Evolutionary conservation across 1,140 invertebrate species (phyloP), one percentile per base, ranked within the genome.

Genomic region (Papilio aristodemus): DNA sequence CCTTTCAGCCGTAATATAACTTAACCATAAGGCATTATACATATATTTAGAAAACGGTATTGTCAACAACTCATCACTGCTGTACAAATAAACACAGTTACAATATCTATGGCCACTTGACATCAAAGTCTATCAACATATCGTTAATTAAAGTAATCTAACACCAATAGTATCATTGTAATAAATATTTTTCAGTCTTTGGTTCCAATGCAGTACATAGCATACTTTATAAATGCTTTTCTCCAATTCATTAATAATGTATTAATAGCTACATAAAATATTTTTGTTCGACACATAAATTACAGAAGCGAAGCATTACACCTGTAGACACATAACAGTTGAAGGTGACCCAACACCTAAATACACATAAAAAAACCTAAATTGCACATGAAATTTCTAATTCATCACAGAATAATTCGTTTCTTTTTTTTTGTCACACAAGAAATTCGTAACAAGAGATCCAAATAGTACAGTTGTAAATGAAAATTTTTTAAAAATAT

Each of bases 121-220:
- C 73, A 72, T 60, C 67, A 74, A 50, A 68, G 72, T 74, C 66
- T 72, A 74, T 75, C 75, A 77, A 76, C 74, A 75, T 75, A 77
- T 68, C 70, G 73, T 78, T 79, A 78, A 84, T 81, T 84, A 83
- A 86, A 76, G 83, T 87, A 85, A 84, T 84, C 80, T 86, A 87
- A 85, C 80, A 84, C 79, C 84, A 85, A 83, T 86, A 84, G 78
- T 77, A 80, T 85, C 81, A 86, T 81, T 79, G 85, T 80, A 87
- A 87, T 85, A 88, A 89, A 86, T 89, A 89, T 83, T 83, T 77
- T 79, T 88, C 86, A 88, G 86, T 88, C 86, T 88, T 90, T 90
- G 86, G 87, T 86, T 87, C 77, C 80, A 81, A 85, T 81, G 82
- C 78, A 87, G 82, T 86, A 81, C 81, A 77, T 84, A 83, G 79